Base-by-base conservation (phyloP, 2,888 invertebrate genomes). In the Poecilus cupreus region DNA sequence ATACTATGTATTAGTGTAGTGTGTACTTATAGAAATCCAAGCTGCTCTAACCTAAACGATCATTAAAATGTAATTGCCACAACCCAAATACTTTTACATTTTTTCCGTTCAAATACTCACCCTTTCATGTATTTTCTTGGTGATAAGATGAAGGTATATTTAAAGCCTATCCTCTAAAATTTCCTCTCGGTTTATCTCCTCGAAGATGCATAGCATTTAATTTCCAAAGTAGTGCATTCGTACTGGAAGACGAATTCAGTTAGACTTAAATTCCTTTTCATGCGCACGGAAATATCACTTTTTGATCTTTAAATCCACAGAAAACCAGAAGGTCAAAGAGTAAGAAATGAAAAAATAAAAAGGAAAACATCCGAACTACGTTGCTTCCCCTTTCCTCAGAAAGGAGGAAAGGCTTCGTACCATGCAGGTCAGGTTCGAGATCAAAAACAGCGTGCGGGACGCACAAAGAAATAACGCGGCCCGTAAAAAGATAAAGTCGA, bases 401-500 rank as follows among this genome's bases (percentile, higher is more conserved):
- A 32, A 32, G 16, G 13, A 1, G 51, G 20, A 51, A 51, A 51
- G 20, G 20, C 18, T 20, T 60, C 18, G 18, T 11, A 4, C 64
- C 22, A 43, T 46, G 46, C 43, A 46, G 43, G 43, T 46, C 72
- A 46, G 72, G 46, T 72, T n/a, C 46, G 46, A 72, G 51, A 75
- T 75, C 75, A 75, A 75, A 68, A 75, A 75, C 75, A 75, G 39
- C 49, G 24, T 8, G 37, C 26, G 26, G 18, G 18, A 51, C 51
- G 51, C 43, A 75, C 75, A 75, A 75, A 75, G 51, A 49, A 68
- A 51, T 75, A 26, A 75, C 51, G 51, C 51, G 51, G 49, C 46
- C 54, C 22, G 24, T 72, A 54, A 72, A 54, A 80, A 70, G 54
- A 80, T 80, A 80, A 80, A 70, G 54, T 72, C 68, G 68, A 72